Base-by-base conservation (phyloP, 2,888 invertebrate genomes). In the Patella pellucida region DNA sequence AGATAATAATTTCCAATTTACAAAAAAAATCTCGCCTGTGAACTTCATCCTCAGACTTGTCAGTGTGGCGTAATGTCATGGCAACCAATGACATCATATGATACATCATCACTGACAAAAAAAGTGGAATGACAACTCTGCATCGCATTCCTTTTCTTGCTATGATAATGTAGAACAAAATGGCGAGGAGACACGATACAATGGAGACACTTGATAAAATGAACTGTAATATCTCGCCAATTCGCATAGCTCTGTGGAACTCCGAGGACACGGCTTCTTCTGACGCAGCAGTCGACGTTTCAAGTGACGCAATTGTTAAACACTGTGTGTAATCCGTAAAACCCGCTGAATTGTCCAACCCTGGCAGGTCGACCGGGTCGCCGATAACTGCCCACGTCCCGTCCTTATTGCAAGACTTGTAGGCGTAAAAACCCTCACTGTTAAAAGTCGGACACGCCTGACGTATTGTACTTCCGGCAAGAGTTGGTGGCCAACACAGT, bases 401-500 rank as follows among this genome's bases (percentile, higher is more conserved):
- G 31, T 74, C 69, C 70, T 56, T 71, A 19, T 74, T 69, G 51
- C 74, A 74, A 23, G 14, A 51, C 54, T 74, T 74, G 67, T 67
- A 71, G 15, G 74, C 74, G 23, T 62, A 51, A 19, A 51, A 31
- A 23, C 41, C 27, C 51, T 70, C 67, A 16, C 74, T 71, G 62
- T n/a, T 51, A 16, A 69, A 15, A 14, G 70, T 23, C 51, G 74
- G 74, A 52, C 74, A 74, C 9, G 74, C 67, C 27, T 56, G 56
- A 41, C 71, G 54, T 14, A 74, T 70, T n/a, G 74, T 74, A 50
- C 56, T 70, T 3, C 74, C 74, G 12, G 74, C 70, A n/a, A 69
- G 31, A 5, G 74, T 74, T 15, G 74, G 74, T 15, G 74, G 74
- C 74, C 74, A 74, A 50, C 74, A 74, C 31, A 74, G 31, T 56